These are phyloP conservation scores for Psophia crepitans DNA, from an alignment of 2,113 vertebrate genomes.

Conservation along the genomic window DNA sequence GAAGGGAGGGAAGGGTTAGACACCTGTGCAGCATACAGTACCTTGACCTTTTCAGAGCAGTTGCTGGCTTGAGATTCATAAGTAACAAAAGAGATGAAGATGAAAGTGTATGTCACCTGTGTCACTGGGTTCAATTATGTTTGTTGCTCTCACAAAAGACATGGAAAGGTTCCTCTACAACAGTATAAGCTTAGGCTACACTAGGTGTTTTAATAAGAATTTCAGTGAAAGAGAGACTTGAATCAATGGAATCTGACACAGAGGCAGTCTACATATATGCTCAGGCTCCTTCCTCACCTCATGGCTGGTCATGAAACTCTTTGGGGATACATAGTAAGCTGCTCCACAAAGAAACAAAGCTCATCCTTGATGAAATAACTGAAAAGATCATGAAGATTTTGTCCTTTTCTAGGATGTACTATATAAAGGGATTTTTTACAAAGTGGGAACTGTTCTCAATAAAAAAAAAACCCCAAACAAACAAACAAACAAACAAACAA, in stretches of 20 bases:
- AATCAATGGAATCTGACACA: background rate
- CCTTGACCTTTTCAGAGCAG: background rate
- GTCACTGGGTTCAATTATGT: background rate
- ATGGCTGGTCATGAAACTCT: background rate
- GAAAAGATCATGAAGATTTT: background rate
- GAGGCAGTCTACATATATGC: fast-evolving
- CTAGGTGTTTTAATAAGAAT: background rate
- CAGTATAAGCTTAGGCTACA: background rate
- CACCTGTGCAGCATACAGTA: background rate
- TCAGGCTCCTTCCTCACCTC: background rate
- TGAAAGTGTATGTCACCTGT: background rate
- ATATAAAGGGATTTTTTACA: background rate
- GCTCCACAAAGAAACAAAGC: background rate
- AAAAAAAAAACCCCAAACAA: too few species aligned
- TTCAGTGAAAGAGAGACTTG: background rate
- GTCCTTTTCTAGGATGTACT: background rate
- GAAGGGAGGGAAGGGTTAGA: background rate
- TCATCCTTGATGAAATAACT: background rate
- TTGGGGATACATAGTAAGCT: background rate
- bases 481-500: too few species aligned
- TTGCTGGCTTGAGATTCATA: background rate
- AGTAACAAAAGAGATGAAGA: background rate
- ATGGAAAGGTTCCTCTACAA: background rate
- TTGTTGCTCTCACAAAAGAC: background rate
- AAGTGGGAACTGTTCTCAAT: background rate